A percentile compares a stretch with the other conserved stretches of the same genome.
These are phyloP conservation scores for Harpegnathos saltator DNA, from an alignment of 1,140 invertebrate species.

Conservation along the genomic window DNA sequence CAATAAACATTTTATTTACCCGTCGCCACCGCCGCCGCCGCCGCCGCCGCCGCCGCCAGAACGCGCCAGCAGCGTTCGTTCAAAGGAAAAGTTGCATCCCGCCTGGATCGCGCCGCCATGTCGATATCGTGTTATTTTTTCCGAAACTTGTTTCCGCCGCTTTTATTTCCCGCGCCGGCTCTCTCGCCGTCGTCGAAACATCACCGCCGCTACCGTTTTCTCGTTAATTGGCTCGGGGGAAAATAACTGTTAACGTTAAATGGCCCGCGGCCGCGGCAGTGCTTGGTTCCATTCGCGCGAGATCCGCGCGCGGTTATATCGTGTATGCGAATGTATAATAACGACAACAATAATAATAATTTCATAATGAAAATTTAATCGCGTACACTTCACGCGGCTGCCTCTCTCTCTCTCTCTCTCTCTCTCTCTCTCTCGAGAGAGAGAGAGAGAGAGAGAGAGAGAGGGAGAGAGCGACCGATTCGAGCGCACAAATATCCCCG, in stretches of 20 bases:
- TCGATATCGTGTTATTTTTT: slow-evolving; percentile 47
- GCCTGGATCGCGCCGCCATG: neutral
- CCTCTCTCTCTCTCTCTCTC: no score
- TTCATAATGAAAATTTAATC: no score
- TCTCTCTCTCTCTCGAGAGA: no score
- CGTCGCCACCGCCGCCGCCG: no score
- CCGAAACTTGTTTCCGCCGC: slow-evolving; percentile 37
- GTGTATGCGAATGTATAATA: neutral
- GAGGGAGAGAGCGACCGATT: no score
- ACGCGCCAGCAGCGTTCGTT: slow-evolving; percentile 15
- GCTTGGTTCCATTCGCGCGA: no score
- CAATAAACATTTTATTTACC: slow-evolving; percentile 59
- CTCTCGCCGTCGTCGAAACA: slow-evolving; percentile 7
- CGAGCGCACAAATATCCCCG: no score
- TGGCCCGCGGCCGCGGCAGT: no score
- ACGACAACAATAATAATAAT: neutral
- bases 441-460: no score
- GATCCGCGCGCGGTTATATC: no score
- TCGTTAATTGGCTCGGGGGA: neutral
- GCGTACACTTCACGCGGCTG: no score
- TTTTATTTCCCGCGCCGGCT: neutral
- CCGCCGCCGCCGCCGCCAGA: neutral
- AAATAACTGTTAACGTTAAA: slow-evolving; percentile 14
- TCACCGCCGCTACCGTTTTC: neutral
- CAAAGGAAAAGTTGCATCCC: slow-evolving; percentile 37